phyloP scores from a whole-genome alignment of 2,113 vertebrate species.

The Meleagris gallopavo region DNA sequence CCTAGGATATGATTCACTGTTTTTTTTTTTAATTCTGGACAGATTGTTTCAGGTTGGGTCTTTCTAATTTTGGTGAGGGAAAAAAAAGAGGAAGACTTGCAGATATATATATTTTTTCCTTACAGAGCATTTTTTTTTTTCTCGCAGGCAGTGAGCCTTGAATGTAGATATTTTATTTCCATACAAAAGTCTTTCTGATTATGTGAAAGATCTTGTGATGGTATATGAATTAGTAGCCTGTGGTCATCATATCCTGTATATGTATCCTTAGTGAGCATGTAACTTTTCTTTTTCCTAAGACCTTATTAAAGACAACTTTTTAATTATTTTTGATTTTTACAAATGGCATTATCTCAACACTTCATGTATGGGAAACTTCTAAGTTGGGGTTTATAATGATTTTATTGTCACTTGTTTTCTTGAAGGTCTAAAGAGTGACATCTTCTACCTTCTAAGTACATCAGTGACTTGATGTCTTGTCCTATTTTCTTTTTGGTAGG shows the following conservation, averaged over 20 bases:
- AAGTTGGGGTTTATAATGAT: not conserved
- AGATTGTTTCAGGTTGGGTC: conserved; percentile 19
- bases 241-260: not conserved
- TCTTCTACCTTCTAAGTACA: not conserved
- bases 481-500: not conserved
- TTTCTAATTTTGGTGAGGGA: not conserved
- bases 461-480: not conserved
- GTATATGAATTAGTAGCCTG: not conserved
- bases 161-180: not conserved
- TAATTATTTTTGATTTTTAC: not conserved
- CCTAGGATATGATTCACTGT: not conserved
- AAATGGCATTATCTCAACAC: not conserved
- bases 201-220: not conserved
- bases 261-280: not conserved
- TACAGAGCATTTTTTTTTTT: not conserved
- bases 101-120: not conserved
- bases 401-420: not conserved
- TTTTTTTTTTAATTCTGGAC: not conserved
- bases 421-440: not conserved
- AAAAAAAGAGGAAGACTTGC: not conserved
- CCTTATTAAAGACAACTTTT: not conserved
- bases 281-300: not conserved
- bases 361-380: not conserved
- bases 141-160: not conserved
- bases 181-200: not conserved